Conservation (phyloP, 37 sponge, comb jelly and placozoan species). For the Geodia barretti region DNA sequence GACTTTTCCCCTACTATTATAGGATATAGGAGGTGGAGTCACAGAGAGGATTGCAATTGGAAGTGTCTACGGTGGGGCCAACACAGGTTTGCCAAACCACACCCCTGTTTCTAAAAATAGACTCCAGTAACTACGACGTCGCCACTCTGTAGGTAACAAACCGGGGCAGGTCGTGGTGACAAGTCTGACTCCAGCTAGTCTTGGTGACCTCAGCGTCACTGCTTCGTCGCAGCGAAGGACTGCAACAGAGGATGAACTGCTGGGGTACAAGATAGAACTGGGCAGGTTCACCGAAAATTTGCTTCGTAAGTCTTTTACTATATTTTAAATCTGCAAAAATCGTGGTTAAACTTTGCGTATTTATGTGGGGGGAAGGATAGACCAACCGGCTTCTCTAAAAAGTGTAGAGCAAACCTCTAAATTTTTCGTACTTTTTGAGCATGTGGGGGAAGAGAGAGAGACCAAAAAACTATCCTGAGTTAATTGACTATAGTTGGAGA, state of each 20-base stretch:
- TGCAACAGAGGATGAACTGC: not conserved
- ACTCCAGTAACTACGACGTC: no score
- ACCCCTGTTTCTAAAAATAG: no score
- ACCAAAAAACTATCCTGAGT: no score
- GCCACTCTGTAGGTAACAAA: not conserved
- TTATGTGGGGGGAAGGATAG: no score
- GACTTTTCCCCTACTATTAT: not conserved
- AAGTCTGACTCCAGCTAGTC: not conserved
- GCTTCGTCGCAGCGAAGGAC: not conserved
- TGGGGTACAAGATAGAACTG: not conserved
- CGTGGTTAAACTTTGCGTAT: not conserved
- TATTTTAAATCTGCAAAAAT: not conserved
- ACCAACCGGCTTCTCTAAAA: not conserved
- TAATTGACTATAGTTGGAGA: no score
- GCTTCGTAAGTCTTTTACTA: not conserved
- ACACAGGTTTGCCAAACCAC: no score
- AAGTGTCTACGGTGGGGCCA: not conserved
- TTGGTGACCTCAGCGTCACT: not conserved
- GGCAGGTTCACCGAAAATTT: not conserved
- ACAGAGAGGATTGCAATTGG: not conserved
- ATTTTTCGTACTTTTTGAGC: no score
- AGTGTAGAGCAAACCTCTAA: no score
- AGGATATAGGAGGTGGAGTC: not conserved
- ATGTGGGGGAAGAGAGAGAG: no score
- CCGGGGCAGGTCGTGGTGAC: conserved; percentile 1